Evolutionary conservation across 1,140 invertebrate genomes (phyloP), one percentile per base, ranked within the genome.

Genomic region (Pseudomyrmex sp.): DNA sequence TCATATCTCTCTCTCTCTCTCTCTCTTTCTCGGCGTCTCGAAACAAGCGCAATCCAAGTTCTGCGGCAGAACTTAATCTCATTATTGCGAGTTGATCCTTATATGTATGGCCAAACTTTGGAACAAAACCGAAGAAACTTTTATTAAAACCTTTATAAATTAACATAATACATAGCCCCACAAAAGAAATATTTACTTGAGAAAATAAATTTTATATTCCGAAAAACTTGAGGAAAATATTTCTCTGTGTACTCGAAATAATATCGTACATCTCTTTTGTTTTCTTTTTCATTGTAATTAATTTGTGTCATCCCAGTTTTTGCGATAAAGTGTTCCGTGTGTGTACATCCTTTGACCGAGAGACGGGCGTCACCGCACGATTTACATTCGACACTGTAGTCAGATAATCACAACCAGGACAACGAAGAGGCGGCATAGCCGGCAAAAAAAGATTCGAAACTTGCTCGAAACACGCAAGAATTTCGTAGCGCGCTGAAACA

Each of bases 21-120:
- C 35, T 35, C 35, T 35, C 35, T 35, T 18, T 18, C 35, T 35
- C 5, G 46, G 4, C 10, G 2, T 18, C 5, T 13, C 1, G 56
- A 1, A 20, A 61, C 8, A 82, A 13, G 4, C 69, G 50, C 7
- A 77, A 35, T 20, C n/a, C 48, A 23, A 70, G 26, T 56, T 59
- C 62, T 8, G 50, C 23, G 2, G 18, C 56, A 26, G 13, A 61
- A 61, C 15, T 52, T 70, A 44, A 66, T 35, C 18, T 74, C 10
- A 13, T 20, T 61, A 61, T 61, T 12, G 20, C 44, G 35, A 35
- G 62, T 74, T 62, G n/a, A 74, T 74, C 44, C 59, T 74, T 74
- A 46, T 35, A 35, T 35, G 35, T 61, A 62, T 46, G 20, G 15
- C 12, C 20, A 20, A 62, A 12, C 35, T 35, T 35, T 7, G 61